Percentiles rank a stretch among this genome's conserved stretches.
Conservation (phyloP, 2,888 invertebrate species). For the Meganola albula region DNA sequence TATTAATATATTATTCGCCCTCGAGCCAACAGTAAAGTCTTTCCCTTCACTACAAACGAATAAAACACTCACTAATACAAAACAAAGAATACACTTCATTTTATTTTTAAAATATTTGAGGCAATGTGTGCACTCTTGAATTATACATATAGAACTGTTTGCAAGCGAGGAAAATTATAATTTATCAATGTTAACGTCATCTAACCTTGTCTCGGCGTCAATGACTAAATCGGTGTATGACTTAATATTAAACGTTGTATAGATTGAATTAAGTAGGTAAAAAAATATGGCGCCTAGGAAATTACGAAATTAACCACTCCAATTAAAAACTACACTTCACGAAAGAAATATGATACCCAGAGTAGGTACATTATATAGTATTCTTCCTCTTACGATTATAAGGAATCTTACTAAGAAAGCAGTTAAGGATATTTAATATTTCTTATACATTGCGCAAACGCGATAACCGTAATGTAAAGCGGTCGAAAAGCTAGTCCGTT, state of each 20-base stretch:
- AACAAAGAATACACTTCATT: constrained; percentile 45
- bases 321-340: too few species aligned
- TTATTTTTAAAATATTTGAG: constrained; percentile 35
- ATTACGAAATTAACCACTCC: too few species aligned
- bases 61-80: constrained; percentile 40
- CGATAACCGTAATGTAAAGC: too few species aligned
- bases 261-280: too few species aligned
- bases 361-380: too few species aligned
- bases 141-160: constrained; percentile 28
- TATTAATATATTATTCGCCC: constrained; percentile 58
- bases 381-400: too few species aligned
- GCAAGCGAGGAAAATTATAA: constrained; percentile 40
- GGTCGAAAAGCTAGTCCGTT: too few species aligned
- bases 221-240: constrained; percentile 26
- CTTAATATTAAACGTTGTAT: constrained; percentile 19
- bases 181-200: constrained; percentile 37
- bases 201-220: constrained; percentile 40
- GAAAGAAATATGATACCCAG: too few species aligned
- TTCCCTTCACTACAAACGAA: constrained; percentile 47
- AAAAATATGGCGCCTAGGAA: too few species aligned
- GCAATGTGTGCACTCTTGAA: constrained; percentile 37
- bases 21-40: constrained; percentile 54
- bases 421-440: too few species aligned
- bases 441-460: too few species aligned
- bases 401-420: too few species aligned